phyloP scores from a whole-genome alignment of 2,113 vertebrate species.

The Numenius arquata region DNA sequence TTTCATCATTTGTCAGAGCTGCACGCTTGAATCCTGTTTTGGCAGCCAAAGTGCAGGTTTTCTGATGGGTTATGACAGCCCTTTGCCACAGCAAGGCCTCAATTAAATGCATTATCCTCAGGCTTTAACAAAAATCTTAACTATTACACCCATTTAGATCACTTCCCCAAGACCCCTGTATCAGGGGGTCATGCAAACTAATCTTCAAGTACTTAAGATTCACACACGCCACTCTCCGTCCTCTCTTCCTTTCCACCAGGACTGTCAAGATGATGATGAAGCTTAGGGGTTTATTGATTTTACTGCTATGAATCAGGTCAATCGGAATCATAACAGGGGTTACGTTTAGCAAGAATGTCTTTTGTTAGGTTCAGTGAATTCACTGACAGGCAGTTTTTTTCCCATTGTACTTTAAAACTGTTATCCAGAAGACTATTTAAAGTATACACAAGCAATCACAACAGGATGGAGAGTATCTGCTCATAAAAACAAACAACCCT shows the following conservation, averaged over 20 bases:
- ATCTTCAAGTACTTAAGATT: not conserved
- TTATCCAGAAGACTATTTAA: not conserved
- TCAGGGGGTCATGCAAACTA: not conserved
- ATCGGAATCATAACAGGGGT: not conserved
- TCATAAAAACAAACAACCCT: not conserved
- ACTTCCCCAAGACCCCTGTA: accelerated
- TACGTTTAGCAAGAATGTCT: not conserved
- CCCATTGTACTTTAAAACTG: not conserved
- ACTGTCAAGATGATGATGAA: not conserved
- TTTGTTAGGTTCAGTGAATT: not conserved
- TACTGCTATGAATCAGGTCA: not conserved
- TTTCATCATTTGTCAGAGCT: not conserved
- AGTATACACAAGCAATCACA: accelerated
- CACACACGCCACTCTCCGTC: not conserved
- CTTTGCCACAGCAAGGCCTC: not conserved
- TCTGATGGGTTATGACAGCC: not conserved
- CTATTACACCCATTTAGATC: not conserved
- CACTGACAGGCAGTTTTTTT: not conserved
- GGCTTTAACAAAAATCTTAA: not conserved
- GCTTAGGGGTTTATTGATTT: not conserved
- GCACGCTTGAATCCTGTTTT: not conserved
- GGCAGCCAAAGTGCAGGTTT: not conserved
- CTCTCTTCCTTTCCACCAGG: not conserved
- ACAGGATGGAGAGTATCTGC: not conserved
- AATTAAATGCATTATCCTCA: not conserved